Evolutionary conservation across 1,140 invertebrate species (phyloP).

Genomic region (Bombus difficillimus): DNA sequence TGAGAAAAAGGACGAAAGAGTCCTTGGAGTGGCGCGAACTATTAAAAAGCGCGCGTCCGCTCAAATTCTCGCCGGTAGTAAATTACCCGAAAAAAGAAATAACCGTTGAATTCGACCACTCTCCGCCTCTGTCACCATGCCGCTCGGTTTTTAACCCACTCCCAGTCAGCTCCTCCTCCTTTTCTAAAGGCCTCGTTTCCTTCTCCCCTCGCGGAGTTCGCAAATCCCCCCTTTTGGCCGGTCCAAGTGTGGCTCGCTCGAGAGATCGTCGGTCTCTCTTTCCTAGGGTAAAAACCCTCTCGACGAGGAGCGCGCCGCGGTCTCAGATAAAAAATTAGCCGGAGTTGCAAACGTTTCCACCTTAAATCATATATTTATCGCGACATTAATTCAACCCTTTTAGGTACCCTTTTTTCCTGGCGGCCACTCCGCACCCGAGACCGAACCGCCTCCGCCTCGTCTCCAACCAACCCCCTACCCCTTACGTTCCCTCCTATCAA

Average conservation of each 20-base stretch:
- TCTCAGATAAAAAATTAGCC: conserved; percentile 84
- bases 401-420: conserved; percentile 79
- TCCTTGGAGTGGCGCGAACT: conserved; percentile 74
- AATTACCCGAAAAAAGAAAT: conserved; percentile 78
- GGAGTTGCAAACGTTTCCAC: conserved; percentile 82
- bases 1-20: conserved; percentile 33
- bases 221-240: neutral
- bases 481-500: conserved; percentile 31
- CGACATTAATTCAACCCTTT: conserved; percentile 84
- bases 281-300: conserved; percentile 67
- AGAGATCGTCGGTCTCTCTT: conserved; percentile 60
- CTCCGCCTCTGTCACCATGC: conserved; percentile 44
- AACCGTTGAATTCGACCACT: conserved; percentile 67
- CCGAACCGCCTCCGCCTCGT: conserved; percentile 64
- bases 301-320: conserved; percentile 65
- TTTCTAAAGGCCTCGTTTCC: conserved; percentile 26
- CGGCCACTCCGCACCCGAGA: conserved; percentile 61
- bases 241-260: conserved; percentile 25
- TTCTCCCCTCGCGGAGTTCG: conserved; percentile 14
- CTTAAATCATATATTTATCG: conserved; percentile 84
- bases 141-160: conserved; percentile 42
- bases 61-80: conserved; percentile 79
- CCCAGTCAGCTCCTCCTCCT: conserved; percentile 10
- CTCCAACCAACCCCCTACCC: conserved; percentile 5
- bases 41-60: conserved; percentile 78